Evolutionary conservation across 2,888 invertebrate species (phyloP), one percentile per base, ranked within the genome.

Genomic region (Sphecodes monilicornis): DNA sequence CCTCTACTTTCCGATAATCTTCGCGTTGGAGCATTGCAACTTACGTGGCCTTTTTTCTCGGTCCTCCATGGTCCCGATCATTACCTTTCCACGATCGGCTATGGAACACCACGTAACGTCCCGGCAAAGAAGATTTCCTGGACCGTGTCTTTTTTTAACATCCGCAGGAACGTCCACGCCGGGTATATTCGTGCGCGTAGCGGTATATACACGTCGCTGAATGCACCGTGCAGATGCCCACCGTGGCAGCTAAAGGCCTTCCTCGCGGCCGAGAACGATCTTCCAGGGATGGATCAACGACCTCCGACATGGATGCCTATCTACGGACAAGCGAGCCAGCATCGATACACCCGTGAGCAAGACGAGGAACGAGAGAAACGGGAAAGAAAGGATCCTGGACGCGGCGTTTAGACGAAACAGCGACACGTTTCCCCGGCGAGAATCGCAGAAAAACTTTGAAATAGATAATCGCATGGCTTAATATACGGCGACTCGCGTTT

Each of bases 251-350:
- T 87, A 90, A 86, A 89, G 86, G 85, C 90, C 86, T 89, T 86
- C 84, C 89, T 90, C 87, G 84, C 83, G 85, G 81, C 82, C 70
- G 80, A 88, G 90, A 91, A 90, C 91, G 91, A 91, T 92, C 92
- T 91, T 89, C 90, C 91, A 91, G 88, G 91, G 89, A 91, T 92
- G 91, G 93, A 93, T 93, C 92, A 93, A 92, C 90, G 92, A 93
- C 93, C 93, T 92, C 92, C 86, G 88, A 90, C 87, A 91, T 78
- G 89, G 91, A 91, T 91, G 91, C 87, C 91, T 91, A 90, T 90
- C 90, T 90, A 90, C 89, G 89, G 86, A 80, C 86, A 87, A 88
- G 86, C 80, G 83, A 80, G 88, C 84, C 82, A 86, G 78, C 86
- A 90, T 90, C 87, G 88, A 89, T 87, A 86, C 83, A 79, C 54